A percentile compares a stretch with the other conserved stretches of the same genome.
phyloP scores from a whole-genome alignment of 2,797 vertebrate genomes.

The Coregonus sp. region DNA sequence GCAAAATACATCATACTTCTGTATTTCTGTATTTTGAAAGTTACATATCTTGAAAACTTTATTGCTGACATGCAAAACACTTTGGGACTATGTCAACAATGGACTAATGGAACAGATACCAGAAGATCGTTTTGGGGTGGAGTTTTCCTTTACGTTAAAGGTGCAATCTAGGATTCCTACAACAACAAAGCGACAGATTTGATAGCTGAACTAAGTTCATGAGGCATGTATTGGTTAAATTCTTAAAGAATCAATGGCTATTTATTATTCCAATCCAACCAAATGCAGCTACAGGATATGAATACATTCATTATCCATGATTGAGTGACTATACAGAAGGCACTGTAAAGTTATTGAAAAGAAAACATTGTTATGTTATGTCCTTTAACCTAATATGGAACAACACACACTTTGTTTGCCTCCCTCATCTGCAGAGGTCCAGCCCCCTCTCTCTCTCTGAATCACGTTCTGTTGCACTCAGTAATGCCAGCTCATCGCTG shows the following conservation, averaged over 20 bases:
- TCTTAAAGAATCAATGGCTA: too few relatives aligned
- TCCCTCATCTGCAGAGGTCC: not conserved
- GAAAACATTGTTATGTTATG: not conserved
- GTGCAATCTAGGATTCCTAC: not conserved
- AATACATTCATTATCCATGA: not conserved
- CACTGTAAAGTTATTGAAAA: not conserved
- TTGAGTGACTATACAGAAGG: not conserved
- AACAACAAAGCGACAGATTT: too few relatives aligned
- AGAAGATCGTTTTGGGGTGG: too few relatives aligned
- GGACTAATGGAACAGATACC: too few relatives aligned
- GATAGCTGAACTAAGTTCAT: too few relatives aligned
- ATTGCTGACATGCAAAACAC: too few relatives aligned
- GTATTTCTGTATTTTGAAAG: too few relatives aligned
- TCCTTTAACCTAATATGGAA: slow-evolving; percentile 3
- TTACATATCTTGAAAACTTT: too few relatives aligned
- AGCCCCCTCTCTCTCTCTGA: not conserved
- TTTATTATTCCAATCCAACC: not conserved
- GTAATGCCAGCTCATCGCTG: not conserved
- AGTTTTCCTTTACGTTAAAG: not conserved
- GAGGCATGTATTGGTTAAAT: not conserved
- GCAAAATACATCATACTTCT: too few relatives aligned
- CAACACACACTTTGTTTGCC: slow-evolving; percentile 8
- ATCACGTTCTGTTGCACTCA: not conserved
- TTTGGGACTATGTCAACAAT: too few relatives aligned
- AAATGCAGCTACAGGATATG: not conserved